phyloP scores from a whole-genome alignment of 1,140 invertebrate species.

The Diabrotica undecimpunctata region DNA sequence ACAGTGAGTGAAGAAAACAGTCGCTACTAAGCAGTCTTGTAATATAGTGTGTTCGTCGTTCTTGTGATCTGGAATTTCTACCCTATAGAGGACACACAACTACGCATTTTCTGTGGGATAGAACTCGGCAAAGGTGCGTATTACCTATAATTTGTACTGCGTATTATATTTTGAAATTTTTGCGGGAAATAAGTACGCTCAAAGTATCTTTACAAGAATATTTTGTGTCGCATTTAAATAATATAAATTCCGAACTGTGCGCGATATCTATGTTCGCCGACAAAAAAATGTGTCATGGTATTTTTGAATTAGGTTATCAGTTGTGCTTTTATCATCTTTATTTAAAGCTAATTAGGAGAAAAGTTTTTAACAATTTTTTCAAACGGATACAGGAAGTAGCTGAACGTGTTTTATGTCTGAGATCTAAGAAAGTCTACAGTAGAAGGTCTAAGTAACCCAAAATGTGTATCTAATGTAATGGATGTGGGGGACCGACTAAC shows the following conservation, averaged over 20 bases:
- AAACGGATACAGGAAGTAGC: no score
- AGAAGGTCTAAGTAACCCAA: slow-evolving; percentile 33
- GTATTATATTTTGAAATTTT: neutral
- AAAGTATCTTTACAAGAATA: no score
- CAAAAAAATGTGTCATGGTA: no score
- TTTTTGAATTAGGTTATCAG: no score
- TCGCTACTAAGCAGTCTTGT: slow-evolving; percentile 25
- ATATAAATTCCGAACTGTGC: no score
- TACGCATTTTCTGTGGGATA: neutral
- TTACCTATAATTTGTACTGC: neutral
- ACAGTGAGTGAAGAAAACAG: slow-evolving; percentile 34
- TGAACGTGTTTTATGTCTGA: neutral
- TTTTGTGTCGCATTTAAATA: no score
- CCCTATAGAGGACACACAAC: neutral
- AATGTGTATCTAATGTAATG: slow-evolving; percentile 39
- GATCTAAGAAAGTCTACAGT: slow-evolving; percentile 1
- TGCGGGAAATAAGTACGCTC: no score
- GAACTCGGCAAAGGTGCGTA: neutral
- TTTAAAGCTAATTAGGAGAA: no score
- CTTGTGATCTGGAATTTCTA: slow-evolving; percentile 12
- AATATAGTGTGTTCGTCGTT: slow-evolving; percentile 10
- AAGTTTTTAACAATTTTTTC: no score
- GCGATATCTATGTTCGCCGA: no score
- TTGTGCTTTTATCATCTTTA: no score
- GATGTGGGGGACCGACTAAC: slow-evolving; percentile 32